Evolutionary conservation across 2,888 invertebrate species (phyloP), one percentile per base, ranked within the genome.

Genomic region (Netelia fuscicornis): DNA sequence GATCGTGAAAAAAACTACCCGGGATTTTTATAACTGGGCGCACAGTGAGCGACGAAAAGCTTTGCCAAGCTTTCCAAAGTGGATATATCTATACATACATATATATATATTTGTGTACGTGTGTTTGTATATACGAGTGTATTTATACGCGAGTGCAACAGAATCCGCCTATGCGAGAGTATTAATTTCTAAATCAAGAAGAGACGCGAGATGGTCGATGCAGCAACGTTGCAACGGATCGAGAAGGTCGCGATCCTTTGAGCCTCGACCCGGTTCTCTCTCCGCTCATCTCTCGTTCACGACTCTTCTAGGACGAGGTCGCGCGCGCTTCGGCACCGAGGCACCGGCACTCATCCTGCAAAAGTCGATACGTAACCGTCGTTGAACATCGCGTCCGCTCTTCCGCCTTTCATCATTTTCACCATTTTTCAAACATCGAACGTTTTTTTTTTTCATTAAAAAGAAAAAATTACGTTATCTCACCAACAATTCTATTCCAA

Each of bases 181-280:
- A 72, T 72, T 44, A 72, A 79, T 72, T 72, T 72, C n/a, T 64
- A 79, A 72, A 79, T 56, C 58, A 64, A 72, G 52, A 65, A 75
- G 13, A 25, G 64, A 17, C 48, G 44, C 62, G 62, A 62, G 62
- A 25, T 62, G 52, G 20, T 23, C 52, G 70, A 58, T 58, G 80
- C 72, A 72, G 11, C 25, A 23, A 17, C 52, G 52, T 23, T 62
- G 52, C 68, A 70, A 44, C 68, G 11, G 58, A 70, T 68, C 37
- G 62, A 70, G 71, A 76, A 82, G 76, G 62, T 82, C 76, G 65
- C 76, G 81, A 82, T 82, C 81, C 76, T 82, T 65, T 76, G 71
- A 82, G 70, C 81, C 76, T 70, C 81, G 76, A 71, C 76, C 81
- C 56, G 76, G 44, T 82, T 76, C 44, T 64, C 52, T 37, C 60